Percentiles rank a stretch among this genome's conserved stretches.
Evolutionary conservation across 1,140 invertebrate species (phyloP).

Genomic region (Drosophila nikananu): DNA sequence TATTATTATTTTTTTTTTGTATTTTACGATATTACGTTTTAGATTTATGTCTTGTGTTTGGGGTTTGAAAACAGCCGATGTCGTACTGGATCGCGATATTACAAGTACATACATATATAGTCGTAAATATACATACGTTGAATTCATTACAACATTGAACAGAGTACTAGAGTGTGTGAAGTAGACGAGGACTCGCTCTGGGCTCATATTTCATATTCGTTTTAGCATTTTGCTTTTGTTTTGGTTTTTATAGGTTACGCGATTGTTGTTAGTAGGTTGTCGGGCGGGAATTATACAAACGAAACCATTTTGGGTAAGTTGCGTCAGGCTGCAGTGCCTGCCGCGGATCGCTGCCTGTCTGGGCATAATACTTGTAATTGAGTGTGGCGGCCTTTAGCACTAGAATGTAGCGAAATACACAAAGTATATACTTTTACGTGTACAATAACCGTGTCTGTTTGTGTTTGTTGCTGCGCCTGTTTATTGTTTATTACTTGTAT

Average conservation of each 20-base stretch:
- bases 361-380: constrained; percentile 71
- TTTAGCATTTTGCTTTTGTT: constrained; percentile 44
- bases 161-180: constrained; percentile 70
- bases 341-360: constrained; percentile 45
- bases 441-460: constrained; percentile 44
- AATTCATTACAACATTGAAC: constrained; percentile 80
- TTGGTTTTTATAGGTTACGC: constrained; percentile 37
- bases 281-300: constrained; percentile 65
- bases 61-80: constrained; percentile 71
- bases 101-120: constrained; percentile 49
- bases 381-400: constrained; percentile 70
- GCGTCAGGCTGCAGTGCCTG: constrained; percentile 33
- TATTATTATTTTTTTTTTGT: constrained; percentile 13
- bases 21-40: constrained; percentile 68
- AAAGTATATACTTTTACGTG: constrained; percentile 46
- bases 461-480: constrained; percentile 34
- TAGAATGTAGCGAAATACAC: constrained; percentile 75
- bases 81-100: constrained; percentile 45
- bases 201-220: constrained; percentile 55
- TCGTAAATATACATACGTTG: constrained; percentile 72
- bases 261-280: constrained; percentile 43
- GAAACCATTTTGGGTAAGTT: constrained; percentile 61
- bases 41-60: constrained; percentile 56
- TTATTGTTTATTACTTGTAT: constrained; percentile 52
- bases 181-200: constrained; percentile 44